A percentile compares a stretch with the other conserved stretches of the same genome.
Conservation (phyloP, 1,140 invertebrate species). For the Schlechtendalia chinensis region DNA sequence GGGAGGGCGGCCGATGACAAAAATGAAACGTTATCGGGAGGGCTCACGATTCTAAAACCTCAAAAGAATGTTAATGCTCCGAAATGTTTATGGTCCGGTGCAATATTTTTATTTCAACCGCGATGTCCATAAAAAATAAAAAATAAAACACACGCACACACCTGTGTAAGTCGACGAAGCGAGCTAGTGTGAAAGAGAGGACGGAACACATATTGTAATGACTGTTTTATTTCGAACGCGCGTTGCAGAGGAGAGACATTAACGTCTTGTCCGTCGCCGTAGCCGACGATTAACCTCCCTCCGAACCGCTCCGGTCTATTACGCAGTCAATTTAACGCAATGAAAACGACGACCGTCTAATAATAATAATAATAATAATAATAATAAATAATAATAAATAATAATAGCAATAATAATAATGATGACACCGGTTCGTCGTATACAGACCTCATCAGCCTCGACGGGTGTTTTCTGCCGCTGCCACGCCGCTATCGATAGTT, state of each 20-base stretch:
- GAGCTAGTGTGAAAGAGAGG: background rate
- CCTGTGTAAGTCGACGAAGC: background rate
- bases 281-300: background rate
- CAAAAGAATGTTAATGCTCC: slow-evolving; percentile 46
- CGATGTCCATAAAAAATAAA: slow-evolving; percentile 23
- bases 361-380: slow-evolving; percentile 20
- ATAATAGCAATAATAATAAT: slow-evolving; percentile 15
- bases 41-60: slow-evolving; percentile 44
- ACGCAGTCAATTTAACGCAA: slow-evolving; percentile 32
- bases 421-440: slow-evolving; percentile 7
- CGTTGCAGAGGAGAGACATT: slow-evolving; percentile 8
- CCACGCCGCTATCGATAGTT: slow-evolving; percentile 23
- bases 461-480: slow-evolving; percentile 14
- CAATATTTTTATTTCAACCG: slow-evolving; percentile 32
- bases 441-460: background rate
- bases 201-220: slow-evolving; percentile 25
- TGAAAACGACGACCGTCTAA: slow-evolving; percentile 34
- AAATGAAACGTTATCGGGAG: slow-evolving; percentile 38
- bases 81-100: slow-evolving; percentile 37
- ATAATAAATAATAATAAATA: slow-evolving; percentile 25
- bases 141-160: background rate
- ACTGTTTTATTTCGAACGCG: slow-evolving; percentile 41
- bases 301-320: slow-evolving; percentile 7
- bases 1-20: slow-evolving; percentile 35
- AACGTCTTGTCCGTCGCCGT: slow-evolving; percentile 26